Evolutionary conservation across 2,888 invertebrate genomes (phyloP).

Genomic region (Eupithecia pulchellata): DNA sequence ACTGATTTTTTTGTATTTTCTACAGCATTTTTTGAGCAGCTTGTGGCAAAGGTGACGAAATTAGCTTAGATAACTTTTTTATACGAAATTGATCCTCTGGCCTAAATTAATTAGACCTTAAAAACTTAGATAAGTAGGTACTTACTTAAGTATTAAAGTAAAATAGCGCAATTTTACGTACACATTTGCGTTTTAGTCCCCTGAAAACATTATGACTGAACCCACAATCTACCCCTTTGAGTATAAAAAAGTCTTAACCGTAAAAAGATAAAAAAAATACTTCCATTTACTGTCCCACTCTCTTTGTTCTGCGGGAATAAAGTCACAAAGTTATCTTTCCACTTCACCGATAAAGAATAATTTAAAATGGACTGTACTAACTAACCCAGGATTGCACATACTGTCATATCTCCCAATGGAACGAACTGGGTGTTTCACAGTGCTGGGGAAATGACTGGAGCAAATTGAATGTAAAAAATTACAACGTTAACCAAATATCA

Average conservation of each 20-base stretch:
- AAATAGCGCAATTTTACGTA: too few relatives aligned
- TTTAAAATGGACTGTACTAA: slow-evolving; percentile 37
- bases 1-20: too few relatives aligned
- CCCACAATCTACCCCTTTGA: neutral
- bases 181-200: neutral
- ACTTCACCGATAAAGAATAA: slow-evolving; percentile 36
- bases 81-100: too few relatives aligned
- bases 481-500: too few relatives aligned
- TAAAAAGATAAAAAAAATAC: neutral
- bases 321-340: slow-evolving; percentile 37
- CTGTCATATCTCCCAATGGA: slow-evolving; percentile 45
- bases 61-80: too few relatives aligned
- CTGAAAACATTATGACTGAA: neutral
- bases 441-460: neutral
- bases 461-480: neutral
- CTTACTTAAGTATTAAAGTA: too few relatives aligned
- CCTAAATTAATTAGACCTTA: too few relatives aligned
- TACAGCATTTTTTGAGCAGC: too few relatives aligned
- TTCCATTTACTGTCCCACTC: slow-evolving; percentile 15
- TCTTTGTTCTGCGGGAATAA: slow-evolving; percentile 20
- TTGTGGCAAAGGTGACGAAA: too few relatives aligned
- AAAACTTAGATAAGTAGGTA: too few relatives aligned
- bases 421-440: slow-evolving; percentile 18
- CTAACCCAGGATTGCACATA: slow-evolving; percentile 37
- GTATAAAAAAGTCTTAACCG: neutral